These are phyloP conservation scores for Diplogasteroides magnus DNA, from an alignment of 1,140 invertebrate genomes.

Conservation along the genomic window DNA sequence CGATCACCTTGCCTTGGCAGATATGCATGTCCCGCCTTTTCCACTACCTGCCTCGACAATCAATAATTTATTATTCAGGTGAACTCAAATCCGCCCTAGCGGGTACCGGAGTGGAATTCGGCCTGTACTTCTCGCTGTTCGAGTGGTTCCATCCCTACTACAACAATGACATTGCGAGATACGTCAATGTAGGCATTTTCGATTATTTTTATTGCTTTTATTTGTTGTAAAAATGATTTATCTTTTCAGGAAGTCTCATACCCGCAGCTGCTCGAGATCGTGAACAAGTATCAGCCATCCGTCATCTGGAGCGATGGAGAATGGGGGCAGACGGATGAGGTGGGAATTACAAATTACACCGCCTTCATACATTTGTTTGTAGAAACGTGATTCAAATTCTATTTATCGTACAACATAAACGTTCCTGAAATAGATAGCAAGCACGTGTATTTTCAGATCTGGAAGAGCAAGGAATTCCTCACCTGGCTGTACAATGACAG, in stretches of 20 bases:
- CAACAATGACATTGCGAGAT: not conserved
- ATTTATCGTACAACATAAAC: too few relatives aligned
- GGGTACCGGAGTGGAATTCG: slow-evolving; percentile 55
- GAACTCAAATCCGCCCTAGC: slow-evolving; percentile 54
- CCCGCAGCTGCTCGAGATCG: slow-evolving; percentile 62
- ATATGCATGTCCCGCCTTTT: too few relatives aligned
- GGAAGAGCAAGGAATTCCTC: slow-evolving; percentile 63
- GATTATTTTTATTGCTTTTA: not conserved
- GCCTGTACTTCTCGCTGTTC: slow-evolving; percentile 57
- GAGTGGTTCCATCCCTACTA: slow-evolving; percentile 57
- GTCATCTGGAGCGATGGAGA: slow-evolving; percentile 87
- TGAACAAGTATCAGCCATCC: slow-evolving; percentile 75
- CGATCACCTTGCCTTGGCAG: too few relatives aligned
- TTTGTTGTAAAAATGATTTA: not conserved
- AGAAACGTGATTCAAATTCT: too few relatives aligned
- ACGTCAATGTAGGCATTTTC: not conserved
- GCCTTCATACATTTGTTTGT: too few relatives aligned
- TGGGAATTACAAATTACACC: too few relatives aligned
- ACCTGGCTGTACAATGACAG: slow-evolving; percentile 93
- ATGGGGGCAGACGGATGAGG: slow-evolving; percentile 60
- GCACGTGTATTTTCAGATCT: too few relatives aligned
- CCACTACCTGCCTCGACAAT: too few relatives aligned
- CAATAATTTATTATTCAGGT: slow-evolving; percentile 72
- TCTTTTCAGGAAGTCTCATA: slow-evolving; percentile 56
- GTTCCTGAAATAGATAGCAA: too few relatives aligned